Evolutionary conservation across 2,888 invertebrate species (phyloP), one percentile per base, ranked within the genome.

Genomic region (Xestia rhomboidea): DNA sequence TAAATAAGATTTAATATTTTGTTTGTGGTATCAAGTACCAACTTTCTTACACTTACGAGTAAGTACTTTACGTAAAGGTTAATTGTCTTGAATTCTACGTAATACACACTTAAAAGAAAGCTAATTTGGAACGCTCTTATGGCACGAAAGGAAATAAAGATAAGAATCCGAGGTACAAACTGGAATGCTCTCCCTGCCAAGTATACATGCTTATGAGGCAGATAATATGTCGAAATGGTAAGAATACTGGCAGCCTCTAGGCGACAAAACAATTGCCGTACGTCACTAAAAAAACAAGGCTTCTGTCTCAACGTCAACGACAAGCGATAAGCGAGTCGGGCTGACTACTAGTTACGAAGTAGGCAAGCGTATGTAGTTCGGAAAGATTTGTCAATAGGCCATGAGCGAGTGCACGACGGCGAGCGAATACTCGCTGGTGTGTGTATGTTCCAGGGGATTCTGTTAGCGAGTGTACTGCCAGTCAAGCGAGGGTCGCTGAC

Each of bases 161-260:
- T 71, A 75, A 82, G 69, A 60, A 46, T 24, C 5, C 1, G 46
- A 72, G 38, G 54, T 66, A 69, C 6, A 54, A 38, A 38, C 49
- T 54, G n/a, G 51, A 71, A 68, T 66, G 44, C 49, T 77, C 30
- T 44, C 21, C 2, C 7, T 82, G 74, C 82, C 71, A 78, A 82
- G 54, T 71, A 66, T 63, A 49, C 51, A 73, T 77, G 60, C 69
- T 69, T 62, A 75, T 76, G 76, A 75, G 24, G 69, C 62, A 60
- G 63, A 82, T 73, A 73, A 73, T 51, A 79, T 75, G 76, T 73
- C 34, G 51, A 74, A 86, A 82, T 80, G 67, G 44, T 70, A 78
- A 75, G 63, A 60, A 60, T 68, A 69, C 70, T 81, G 79, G 51
- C 81, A 79, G 64, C 69, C 70, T 68, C 74, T 68, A 66, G 73